Evolutionary conservation across 2,888 invertebrate genomes (phyloP).

Genomic region (Hecatera dysodea): DNA sequence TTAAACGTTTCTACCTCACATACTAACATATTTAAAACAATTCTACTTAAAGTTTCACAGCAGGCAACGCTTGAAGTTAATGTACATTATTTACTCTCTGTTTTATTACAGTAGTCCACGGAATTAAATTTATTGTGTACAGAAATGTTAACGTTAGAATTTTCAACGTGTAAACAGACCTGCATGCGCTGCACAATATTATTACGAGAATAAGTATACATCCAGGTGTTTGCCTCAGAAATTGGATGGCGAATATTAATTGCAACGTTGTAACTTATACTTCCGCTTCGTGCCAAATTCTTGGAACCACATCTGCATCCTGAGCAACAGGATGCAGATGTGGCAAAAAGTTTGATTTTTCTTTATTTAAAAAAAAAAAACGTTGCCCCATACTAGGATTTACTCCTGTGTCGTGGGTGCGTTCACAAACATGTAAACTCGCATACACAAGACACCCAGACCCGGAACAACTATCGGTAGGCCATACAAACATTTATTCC

Average conservation of each 20-base stretch:
- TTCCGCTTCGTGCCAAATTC: background rate
- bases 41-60: slow-evolving; percentile 34
- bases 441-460: no score
- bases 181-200: slow-evolving; percentile 1
- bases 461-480: no score
- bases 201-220: background rate
- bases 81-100: slow-evolving; percentile 33
- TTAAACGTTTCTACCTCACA: slow-evolving; percentile 8
- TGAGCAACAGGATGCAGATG: background rate
- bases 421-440: no score
- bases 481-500: no score
- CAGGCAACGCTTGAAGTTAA: slow-evolving; percentile 41
- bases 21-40: slow-evolving; percentile 30
- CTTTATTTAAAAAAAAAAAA: no score
- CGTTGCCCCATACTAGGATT: no score
- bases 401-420: no score
- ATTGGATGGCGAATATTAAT: background rate
- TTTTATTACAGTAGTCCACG: slow-evolving; percentile 46
- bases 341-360: no score
- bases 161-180: slow-evolving; percentile 24
- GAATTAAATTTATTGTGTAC: slow-evolving; percentile 44
- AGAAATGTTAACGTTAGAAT: slow-evolving; percentile 35
- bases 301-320: background rate
- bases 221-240: background rate
- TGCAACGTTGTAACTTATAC: background rate